Base-by-base conservation (phyloP, 2,888 invertebrate genomes). In the Cerceris ruficornis region DNA sequence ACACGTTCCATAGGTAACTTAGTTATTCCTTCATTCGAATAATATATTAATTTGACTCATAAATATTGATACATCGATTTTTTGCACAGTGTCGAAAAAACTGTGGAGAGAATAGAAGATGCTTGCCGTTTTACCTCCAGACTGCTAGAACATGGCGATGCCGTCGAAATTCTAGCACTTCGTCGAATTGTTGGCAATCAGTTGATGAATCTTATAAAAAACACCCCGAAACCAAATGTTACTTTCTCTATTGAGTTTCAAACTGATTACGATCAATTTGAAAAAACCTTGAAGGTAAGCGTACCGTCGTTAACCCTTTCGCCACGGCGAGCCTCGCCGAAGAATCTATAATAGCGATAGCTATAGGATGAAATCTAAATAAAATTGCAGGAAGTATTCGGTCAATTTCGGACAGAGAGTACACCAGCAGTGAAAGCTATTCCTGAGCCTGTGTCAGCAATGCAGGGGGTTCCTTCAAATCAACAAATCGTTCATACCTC, bases 121-220 rank as follows among this genome's bases (percentile, higher is more conserved):
- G 98, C 98, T 9, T 96, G 96, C 89, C 96, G 96, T 87, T 98
- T 98, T 90, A 96, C 98, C 0, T 94, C 95, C 14, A 95, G 97
- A 84, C 94, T 98, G 60, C 93, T 98, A 73, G 96, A 96, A 81
- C 95, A 96, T 89, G 98, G 98, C 41, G 98, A 97, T 90, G 96
- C 96, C 41, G 95, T 96, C 6, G 98, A 98, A 93, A 95, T 98
- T 86, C 95, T 98, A 81, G 95, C 97, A 90, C 93, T 98, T 91
- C 96, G 97, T 92, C 96, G 96, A 89, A 93, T 96, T 17, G 96
- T 98, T 28, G 94, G 95, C 58, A 94, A 95, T 15, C 98, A 98
- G 90, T 94, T 98, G 88, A 93, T 95, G 66, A 95, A 96, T 86
- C 94, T 98, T 82, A 95, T 97, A 75, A 96, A 96, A 89, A 96